A percentile compares a stretch with the other conserved stretches of the same genome.
Conservation (phyloP, 2,797 vertebrate species). For the Carduelis carduelis region DNA sequence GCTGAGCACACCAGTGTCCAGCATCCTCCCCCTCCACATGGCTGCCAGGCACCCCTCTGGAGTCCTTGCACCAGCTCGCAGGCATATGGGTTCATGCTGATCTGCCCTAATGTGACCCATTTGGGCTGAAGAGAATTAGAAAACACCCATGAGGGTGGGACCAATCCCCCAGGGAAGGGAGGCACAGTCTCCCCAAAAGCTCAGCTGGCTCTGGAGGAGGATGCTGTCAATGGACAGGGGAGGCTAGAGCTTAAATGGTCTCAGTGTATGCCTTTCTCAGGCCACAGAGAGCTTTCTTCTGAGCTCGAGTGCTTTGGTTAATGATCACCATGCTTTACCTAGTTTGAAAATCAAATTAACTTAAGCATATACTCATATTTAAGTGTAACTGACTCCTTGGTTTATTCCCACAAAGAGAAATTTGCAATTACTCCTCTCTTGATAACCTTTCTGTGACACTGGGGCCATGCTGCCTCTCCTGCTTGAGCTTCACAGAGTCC, state of each 20-base stretch:
- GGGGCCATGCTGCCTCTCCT: neutral
- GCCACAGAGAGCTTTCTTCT: neutral
- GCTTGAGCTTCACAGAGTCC: neutral
- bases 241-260: neutral
- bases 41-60: neutral
- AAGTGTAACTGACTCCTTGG: neutral
- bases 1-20: neutral
- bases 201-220: neutral
- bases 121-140: neutral
- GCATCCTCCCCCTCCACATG: neutral
- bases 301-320: neutral
- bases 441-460: neutral
- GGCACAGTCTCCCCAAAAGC: neutral
- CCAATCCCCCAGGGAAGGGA: rapidly evolving
- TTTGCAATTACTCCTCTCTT: neutral
- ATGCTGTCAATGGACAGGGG: neutral
- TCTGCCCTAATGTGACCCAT: neutral
- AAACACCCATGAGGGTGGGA: neutral
- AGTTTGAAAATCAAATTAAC: conserved; percentile 21
- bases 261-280: neutral
- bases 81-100: neutral
- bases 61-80: neutral
- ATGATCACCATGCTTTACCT: neutral
- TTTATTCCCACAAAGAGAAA: neutral
- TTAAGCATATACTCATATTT: neutral